Percentiles rank a stretch among this genome's conserved stretches.
phyloP scores from a whole-genome alignment of 1,140 invertebrate species.

The Dolichoris vasculosae region DNA sequence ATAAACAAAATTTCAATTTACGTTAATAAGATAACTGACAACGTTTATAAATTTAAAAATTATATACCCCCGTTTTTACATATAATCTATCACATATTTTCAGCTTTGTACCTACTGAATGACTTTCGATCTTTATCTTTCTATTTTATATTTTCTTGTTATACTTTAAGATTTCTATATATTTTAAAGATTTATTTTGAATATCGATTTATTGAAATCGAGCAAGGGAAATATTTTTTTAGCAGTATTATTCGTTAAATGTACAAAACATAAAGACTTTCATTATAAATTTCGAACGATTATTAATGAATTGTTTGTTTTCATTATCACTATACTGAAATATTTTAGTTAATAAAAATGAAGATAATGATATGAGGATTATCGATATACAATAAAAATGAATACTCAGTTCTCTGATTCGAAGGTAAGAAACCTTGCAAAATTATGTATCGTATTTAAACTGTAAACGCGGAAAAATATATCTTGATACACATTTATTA shows the following conservation, averaged over 20 bases:
- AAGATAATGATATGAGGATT: too few relatives aligned
- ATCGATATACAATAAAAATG: neutral
- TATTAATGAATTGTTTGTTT: neutral
- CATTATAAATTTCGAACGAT: neutral
- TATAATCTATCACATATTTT: neutral
- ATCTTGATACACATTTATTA: neutral
- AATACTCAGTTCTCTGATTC: neutral
- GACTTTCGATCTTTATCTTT: neutral
- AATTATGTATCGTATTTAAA: neutral
- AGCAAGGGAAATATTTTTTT: neutral
- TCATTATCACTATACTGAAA: too few relatives aligned
- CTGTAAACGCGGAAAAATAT: slow-evolving; percentile 38
- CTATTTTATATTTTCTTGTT: neutral
- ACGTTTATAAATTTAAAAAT: neutral
- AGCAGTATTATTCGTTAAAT: neutral
- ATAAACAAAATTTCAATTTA: neutral
- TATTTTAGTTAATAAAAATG: too few relatives aligned
- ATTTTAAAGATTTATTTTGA: neutral
- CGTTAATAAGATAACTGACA: neutral
- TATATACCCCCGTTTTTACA: neutral
- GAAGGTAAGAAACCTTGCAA: neutral
- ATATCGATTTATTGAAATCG: too few relatives aligned
- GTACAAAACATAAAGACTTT: neutral
- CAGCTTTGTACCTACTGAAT: neutral
- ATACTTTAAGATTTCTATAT: neutral